Conservation (phyloP, 2,888 invertebrate species). For the Drosophila mayaguana region DNA sequence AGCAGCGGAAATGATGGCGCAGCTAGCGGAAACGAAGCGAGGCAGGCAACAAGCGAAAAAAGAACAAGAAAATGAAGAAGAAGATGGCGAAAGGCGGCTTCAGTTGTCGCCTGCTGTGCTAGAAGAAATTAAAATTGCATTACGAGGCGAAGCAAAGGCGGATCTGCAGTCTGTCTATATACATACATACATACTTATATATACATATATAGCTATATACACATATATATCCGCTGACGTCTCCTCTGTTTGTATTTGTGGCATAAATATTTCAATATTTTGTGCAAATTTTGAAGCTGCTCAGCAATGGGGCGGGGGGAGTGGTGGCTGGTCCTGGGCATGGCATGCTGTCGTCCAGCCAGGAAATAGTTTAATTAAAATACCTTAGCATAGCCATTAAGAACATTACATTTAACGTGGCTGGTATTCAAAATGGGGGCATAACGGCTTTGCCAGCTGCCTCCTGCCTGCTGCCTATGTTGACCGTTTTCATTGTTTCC, state of each 20-base stretch:
- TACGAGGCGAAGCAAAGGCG: constrained; percentile 54
- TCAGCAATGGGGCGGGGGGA: constrained; percentile 37
- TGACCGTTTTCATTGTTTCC: constrained; percentile 77
- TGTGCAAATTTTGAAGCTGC: constrained; percentile 77
- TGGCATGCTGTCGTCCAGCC: constrained; percentile 48
- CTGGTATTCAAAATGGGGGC: constrained; percentile 38
- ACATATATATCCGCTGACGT: neutral
- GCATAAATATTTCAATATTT: constrained; percentile 77
- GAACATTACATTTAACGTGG: constrained; percentile 65
- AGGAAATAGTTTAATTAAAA: constrained; percentile 82
- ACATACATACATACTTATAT: neutral
- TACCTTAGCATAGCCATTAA: constrained; percentile 79
- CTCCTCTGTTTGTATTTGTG: constrained; percentile 43
- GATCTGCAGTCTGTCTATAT: constrained; percentile 37
- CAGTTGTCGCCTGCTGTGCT: constrained; percentile 72
- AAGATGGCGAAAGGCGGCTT: constrained; percentile 35
- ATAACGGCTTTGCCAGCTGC: constrained; percentile 38
- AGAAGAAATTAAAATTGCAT: constrained; percentile 79
- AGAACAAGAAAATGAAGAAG: neutral
- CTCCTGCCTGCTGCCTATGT: constrained; percentile 33
- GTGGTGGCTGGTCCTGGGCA: neutral
- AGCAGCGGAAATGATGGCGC: constrained; percentile 78
- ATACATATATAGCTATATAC: neutral
- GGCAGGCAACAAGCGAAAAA: constrained; percentile 19
- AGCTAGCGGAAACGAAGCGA: constrained; percentile 72